These are phyloP conservation scores for Scrobipalpa atriplicella DNA, from an alignment of 2,888 invertebrate species.

Conservation along the genomic window DNA sequence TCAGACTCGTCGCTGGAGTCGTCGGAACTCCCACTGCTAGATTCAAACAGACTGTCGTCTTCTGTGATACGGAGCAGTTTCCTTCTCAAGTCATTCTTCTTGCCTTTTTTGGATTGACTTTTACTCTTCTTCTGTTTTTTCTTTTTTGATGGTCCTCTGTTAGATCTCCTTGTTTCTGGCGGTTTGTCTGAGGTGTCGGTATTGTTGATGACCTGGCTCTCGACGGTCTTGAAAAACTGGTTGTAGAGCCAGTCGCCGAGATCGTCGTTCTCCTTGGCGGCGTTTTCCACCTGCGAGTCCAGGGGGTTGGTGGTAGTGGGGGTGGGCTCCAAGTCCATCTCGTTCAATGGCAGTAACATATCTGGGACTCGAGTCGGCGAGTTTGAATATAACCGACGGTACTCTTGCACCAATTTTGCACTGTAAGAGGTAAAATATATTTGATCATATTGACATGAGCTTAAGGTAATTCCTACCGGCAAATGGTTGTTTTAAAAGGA, in stretches of 20 bases:
- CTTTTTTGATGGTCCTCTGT: conserved; percentile 34
- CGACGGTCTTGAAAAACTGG: conserved; percentile 75
- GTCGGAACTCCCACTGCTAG: conserved; percentile 42
- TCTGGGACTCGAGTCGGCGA: conserved; percentile 47
- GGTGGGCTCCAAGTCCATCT: conserved; percentile 36
- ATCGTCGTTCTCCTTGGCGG: conserved; percentile 63
- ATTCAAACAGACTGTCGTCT: conserved; percentile 65
- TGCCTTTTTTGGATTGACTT: conserved; percentile 43
- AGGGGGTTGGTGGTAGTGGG: conserved; percentile 46
- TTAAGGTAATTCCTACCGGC: too few relatives aligned
- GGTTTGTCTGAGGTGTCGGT: conserved; percentile 43
- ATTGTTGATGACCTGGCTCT: conserved; percentile 70
- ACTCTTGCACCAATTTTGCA: conserved; percentile 56
- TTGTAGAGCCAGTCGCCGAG: conserved; percentile 75
- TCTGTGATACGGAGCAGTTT: conserved; percentile 67
- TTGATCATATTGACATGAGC: neutral
- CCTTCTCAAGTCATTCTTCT: conserved; percentile 50
- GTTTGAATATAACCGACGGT: conserved; percentile 46
- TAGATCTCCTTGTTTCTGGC: conserved; percentile 47
- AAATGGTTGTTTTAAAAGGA: too few relatives aligned
- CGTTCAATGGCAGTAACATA: conserved; percentile 20
- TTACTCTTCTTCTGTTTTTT: conserved; percentile 17
- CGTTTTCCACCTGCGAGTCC: conserved; percentile 54
- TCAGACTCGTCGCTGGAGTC: conserved; percentile 37
- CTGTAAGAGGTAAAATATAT: conserved; percentile 49